A percentile compares a stretch with the other conserved stretches of the same genome.
These are phyloP conservation scores for Conus ventricosus DNA, from an alignment of 1,140 invertebrate species.

Conservation along the genomic window DNA sequence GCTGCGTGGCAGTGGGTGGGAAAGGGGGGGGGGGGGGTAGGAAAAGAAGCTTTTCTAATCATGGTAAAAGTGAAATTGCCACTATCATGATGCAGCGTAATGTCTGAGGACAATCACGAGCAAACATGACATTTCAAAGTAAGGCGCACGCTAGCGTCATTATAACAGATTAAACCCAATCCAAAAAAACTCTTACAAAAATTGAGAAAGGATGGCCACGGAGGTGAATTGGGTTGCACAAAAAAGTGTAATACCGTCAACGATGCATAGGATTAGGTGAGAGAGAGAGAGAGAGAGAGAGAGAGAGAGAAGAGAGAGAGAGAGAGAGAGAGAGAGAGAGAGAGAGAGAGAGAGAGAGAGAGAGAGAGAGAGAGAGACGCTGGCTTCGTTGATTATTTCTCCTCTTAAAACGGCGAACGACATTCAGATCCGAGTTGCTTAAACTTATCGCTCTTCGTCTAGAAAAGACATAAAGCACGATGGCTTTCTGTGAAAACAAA, in stretches of 20 bases:
- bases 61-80: neutral
- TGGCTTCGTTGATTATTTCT: too few relatives aligned
- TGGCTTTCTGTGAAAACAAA: too few relatives aligned
- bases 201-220: neutral
- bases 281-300: neutral
- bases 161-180: neutral
- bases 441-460: too few relatives aligned
- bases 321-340: too few relatives aligned
- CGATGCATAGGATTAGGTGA: neutral
- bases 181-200: neutral
- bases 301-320: neutral
- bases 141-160: neutral
- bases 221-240: neutral
- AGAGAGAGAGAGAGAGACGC: too few relatives aligned
- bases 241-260: constrained; percentile 2
- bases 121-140: neutral
- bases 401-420: too few relatives aligned
- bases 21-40: too few relatives aligned
- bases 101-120: neutral
- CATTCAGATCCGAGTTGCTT: too few relatives aligned
- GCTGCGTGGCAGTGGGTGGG: too few relatives aligned
- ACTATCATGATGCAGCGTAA: neutral
- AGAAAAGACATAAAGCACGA: too few relatives aligned
- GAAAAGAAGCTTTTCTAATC: neutral
- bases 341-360: too few relatives aligned